Evolutionary conservation across 2,113 vertebrate genomes (phyloP).

Genomic region (Xyrauchen texanus): DNA sequence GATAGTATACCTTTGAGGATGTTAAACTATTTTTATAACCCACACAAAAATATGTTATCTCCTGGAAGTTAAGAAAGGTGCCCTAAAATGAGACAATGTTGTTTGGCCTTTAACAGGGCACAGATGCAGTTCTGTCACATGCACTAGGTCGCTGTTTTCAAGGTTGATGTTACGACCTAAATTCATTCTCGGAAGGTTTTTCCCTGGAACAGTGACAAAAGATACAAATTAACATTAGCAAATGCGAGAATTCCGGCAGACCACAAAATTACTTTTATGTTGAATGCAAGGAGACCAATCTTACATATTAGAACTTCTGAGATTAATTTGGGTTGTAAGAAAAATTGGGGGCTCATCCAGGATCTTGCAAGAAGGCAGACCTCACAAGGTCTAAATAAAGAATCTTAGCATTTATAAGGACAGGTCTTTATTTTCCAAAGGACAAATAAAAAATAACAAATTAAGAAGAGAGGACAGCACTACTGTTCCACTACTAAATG

Average conservation of each 20-base stretch:
- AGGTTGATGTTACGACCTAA: not conserved
- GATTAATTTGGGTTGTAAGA: not conserved
- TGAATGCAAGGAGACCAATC: not conserved
- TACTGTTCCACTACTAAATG: too few relatives aligned
- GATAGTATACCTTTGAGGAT: constrained; percentile 71
- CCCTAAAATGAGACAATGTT: constrained; percentile 70
- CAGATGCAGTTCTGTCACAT: constrained; percentile 4
- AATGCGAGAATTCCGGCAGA: not conserved
- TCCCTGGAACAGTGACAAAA: not conserved
- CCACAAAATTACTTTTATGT: not conserved
- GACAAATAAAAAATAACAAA: too few relatives aligned
- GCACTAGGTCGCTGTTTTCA: not conserved
- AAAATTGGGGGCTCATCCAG: not conserved
- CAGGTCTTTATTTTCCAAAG: too few relatives aligned
- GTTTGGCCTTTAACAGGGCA: constrained; percentile 30
- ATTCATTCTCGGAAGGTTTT: not conserved
- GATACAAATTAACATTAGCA: not conserved
- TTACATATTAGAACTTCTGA: not conserved
- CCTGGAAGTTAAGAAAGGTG: constrained; percentile 60
- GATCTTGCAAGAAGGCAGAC: not conserved
- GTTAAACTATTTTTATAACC: constrained; percentile 78
- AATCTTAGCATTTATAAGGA: too few relatives aligned
- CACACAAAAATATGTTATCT: constrained; percentile 59
- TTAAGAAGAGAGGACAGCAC: too few relatives aligned
- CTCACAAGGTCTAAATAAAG: too few relatives aligned